A percentile compares a stretch with the other conserved stretches of the same genome.
Conservation (phyloP, 2,113 vertebrate genomes). For the Ochotona curzoniae region DNA sequence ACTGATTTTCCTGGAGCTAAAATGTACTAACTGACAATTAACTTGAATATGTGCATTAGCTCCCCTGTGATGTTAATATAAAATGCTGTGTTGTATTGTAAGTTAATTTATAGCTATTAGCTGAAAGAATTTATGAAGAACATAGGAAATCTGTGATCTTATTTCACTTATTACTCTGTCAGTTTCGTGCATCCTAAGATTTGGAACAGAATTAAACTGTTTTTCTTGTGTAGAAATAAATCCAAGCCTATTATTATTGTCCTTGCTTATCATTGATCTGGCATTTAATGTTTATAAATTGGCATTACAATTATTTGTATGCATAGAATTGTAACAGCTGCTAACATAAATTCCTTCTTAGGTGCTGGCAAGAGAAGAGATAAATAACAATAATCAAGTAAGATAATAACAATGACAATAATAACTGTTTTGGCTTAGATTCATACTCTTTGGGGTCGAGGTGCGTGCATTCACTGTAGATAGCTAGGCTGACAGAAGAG, state of each 20-base stretch:
- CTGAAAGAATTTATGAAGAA: background rate
- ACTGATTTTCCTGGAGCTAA: background rate
- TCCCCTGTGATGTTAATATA: background rate
- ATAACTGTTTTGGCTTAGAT: background rate
- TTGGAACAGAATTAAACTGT: conserved; percentile 2
- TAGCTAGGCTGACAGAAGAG: background rate
- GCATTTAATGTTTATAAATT: conserved; percentile 50
- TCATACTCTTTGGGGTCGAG: background rate
- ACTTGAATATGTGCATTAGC: background rate
- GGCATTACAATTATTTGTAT: conserved; percentile 4
- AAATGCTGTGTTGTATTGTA: background rate
- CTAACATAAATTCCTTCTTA: background rate
- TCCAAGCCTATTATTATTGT: conserved; percentile 31
- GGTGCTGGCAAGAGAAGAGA: background rate
- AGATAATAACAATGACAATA: background rate
- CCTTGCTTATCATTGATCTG: conserved; percentile 11
- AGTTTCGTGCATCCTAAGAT: conserved; percentile 10
- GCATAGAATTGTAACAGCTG: conserved; percentile 36
- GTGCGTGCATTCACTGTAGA: background rate
- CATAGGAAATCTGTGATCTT: background rate
- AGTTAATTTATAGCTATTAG: background rate
- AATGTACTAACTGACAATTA: background rate
- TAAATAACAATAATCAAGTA: conserved; percentile 22
- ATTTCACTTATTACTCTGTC: background rate
- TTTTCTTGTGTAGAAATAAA: background rate